Conservation (phyloP, 2,888 invertebrate species). For the Neuroscelio doddi region DNA sequence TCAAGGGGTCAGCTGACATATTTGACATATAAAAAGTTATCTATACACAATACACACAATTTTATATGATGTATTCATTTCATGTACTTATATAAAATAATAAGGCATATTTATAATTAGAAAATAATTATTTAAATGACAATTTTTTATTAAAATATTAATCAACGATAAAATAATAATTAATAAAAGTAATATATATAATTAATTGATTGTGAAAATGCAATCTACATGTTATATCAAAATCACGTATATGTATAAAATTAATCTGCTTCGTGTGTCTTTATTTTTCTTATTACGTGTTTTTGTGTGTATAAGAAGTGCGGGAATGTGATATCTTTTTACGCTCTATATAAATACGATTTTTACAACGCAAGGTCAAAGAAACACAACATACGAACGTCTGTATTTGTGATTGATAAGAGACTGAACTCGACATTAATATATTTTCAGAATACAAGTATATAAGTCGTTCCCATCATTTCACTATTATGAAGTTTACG, state of each 20-base stretch:
- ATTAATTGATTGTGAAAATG: too few relatives aligned
- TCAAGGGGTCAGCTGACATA: conserved; percentile 3
- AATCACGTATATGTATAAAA: not conserved
- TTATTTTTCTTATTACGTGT: conserved; percentile 7
- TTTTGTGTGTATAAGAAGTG: conserved; percentile 2
- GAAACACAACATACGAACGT: conserved; percentile 13
- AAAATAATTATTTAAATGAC: too few relatives aligned
- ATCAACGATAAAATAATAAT: too few relatives aligned
- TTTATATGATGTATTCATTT: too few relatives aligned
- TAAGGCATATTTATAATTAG: too few relatives aligned
- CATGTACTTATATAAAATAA: too few relatives aligned
- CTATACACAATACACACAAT: not conserved
- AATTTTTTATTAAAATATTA: too few relatives aligned
- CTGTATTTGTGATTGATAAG: conserved; percentile 19
- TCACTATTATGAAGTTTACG: too few relatives aligned
- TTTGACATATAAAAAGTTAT: not conserved
- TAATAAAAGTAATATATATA: too few relatives aligned
- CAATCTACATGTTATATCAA: too few relatives aligned
- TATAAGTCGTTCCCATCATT: too few relatives aligned
- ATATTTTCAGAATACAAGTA: conserved; percentile 7
- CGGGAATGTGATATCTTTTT: conserved; percentile 19
- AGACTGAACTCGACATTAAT: conserved; percentile 8
- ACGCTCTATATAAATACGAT: conserved; percentile 25
- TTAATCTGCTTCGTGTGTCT: conserved; percentile 1
- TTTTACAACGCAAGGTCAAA: conserved; percentile 31